Conservation (phyloP, 2,797 vertebrate genomes). For the Spinibarbus caldwelli region DNA sequence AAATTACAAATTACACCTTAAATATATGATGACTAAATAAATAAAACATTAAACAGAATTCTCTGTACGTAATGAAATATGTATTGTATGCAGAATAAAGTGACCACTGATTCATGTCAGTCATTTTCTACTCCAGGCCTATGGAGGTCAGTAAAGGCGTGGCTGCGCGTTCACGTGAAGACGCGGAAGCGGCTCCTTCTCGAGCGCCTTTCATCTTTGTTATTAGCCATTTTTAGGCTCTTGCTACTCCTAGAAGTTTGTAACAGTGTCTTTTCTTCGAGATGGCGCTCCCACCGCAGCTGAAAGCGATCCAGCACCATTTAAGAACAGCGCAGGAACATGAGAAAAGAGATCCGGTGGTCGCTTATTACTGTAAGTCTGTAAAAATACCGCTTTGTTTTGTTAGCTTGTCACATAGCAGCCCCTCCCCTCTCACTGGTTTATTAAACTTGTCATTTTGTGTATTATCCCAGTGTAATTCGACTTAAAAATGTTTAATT, state of each 20-base stretch:
- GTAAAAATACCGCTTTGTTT: background rate
- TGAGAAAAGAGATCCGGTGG: constrained; percentile 91
- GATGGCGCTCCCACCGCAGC: constrained; percentile 86
- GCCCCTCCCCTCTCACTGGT: background rate
- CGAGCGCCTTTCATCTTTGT: constrained; percentile 35
- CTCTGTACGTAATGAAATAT: background rate
- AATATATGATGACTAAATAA: background rate
- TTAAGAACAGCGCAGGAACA: constrained; percentile 93
- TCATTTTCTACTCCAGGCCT: constrained; percentile 18
- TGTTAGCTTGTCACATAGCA: constrained; percentile 11
- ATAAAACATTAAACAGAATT: background rate
- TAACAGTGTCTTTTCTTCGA: background rate
- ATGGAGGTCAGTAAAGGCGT: constrained; percentile 20
- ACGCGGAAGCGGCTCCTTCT: constrained; percentile 38
- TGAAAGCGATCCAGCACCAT: constrained; percentile 90
- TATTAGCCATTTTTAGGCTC: constrained; percentile 30
- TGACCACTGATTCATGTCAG: no score
- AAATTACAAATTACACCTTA: background rate
- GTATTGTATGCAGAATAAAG: background rate
- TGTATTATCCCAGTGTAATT: background rate
- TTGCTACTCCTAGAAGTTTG: constrained; percentile 27
- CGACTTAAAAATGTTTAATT: background rate
- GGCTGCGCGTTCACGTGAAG: background rate
- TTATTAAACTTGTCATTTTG: background rate
- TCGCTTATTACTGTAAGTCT: constrained; percentile 96